Evolutionary conservation across 2,888 invertebrate genomes (phyloP).

Genomic region (Charanyca ferruginea): DNA sequence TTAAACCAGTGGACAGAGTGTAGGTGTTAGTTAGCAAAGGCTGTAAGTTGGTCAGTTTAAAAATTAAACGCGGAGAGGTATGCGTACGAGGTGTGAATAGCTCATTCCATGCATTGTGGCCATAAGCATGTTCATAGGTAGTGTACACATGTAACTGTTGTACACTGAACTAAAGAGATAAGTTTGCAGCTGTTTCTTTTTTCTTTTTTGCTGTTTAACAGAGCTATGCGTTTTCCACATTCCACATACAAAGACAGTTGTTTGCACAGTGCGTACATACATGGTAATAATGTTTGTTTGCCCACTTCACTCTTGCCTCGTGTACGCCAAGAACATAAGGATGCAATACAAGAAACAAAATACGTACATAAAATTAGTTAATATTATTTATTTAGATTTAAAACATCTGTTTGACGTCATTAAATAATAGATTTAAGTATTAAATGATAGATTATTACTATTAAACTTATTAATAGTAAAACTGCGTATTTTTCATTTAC

Average conservation of each 20-base stretch:
- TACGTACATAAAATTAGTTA: conserved; percentile 18
- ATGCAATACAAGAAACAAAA: conserved; percentile 35
- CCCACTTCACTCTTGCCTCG: no score
- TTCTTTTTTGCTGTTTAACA: no score
- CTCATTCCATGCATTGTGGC: no score
- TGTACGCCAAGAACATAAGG: background rate
- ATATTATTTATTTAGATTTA: conserved; percentile 48
- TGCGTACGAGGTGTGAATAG: no score
- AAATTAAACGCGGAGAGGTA: no score
- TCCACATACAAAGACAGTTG: background rate
- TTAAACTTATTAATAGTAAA: conserved; percentile 32
- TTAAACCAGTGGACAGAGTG: no score
- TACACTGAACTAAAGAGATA: background rate
- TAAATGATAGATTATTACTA: conserved; percentile 28
- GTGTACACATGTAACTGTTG: background rate
- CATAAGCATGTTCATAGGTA: no score
- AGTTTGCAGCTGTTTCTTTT: background rate
- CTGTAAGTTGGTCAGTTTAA: no score
- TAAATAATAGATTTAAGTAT: no score
- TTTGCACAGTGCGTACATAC: background rate
- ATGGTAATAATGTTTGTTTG: background rate
- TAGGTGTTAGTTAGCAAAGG: no score
- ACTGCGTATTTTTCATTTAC: conserved; percentile 23
- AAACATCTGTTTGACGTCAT: conserved; percentile 34
- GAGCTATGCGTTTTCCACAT: background rate